Evolutionary conservation across 2,888 invertebrate genomes (phyloP), one percentile per base, ranked within the genome.

Genomic region (Stenodema calcarata): DNA sequence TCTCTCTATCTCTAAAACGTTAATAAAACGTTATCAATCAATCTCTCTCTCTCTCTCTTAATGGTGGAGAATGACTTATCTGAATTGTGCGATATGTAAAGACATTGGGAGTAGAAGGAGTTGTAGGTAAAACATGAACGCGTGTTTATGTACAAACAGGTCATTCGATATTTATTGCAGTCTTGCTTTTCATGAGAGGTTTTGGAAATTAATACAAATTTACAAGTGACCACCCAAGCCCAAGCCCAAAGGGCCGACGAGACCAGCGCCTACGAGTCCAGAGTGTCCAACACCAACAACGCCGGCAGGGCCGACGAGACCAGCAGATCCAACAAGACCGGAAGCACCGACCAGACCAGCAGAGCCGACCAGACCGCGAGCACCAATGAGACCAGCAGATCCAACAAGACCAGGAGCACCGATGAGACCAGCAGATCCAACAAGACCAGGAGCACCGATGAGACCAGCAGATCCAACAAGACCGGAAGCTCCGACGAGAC

Each of bases 231-330:
- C 44, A n/a, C 78, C 54, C 50, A 80, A 54, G 14, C 80, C 80
- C 50, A 80, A 54, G 14, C 80, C 80, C 80, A 80, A 80, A 30
- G 76, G 42, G 4, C n/a, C n/a, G 76, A 41, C 76, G n/a, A 76
- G 41, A 35, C 76, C 76, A 9, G 76, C 30, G 16, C 30, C 76
- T 14, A 76, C 76, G n/a, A 76, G 35, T 6, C 76, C 76, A 47
- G 16, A 6, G n/a, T n/a, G n/a, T n/a, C 54, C 54, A 54, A 41
- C 42, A 18, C 42, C 42, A 42, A 54, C 54, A 18, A 54, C 54
- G 54, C 54, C 54, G 18, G 54, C 54, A 54, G 28, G 80, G 0
- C 54, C 18, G 18, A 62, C 12, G 42, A 82, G 30, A 23, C 82
- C 82, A 23, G 81, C 54, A n/a, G 30, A 3, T 0, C 44, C 79